Evolutionary conservation across 2,888 invertebrate species (phyloP).

Genomic region (Heliconius hortense): DNA sequence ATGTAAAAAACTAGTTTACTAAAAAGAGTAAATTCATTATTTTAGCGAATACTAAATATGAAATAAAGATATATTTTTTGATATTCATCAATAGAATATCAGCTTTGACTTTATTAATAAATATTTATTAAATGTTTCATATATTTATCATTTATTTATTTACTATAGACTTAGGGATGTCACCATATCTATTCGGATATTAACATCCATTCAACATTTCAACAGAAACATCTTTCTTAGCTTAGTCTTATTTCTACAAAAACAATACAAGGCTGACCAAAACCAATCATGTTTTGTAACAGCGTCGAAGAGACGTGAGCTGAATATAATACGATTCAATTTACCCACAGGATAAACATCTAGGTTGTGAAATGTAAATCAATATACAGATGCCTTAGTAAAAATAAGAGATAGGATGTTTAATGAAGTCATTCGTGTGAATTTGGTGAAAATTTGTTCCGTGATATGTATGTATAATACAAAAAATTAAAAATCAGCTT

Average conservation of each 20-base stretch:
- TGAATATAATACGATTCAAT: slow-evolving; percentile 36
- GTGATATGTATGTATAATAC: too few relatives aligned
- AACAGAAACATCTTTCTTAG: neutral
- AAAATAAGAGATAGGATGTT: neutral
- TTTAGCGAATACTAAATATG: too few relatives aligned
- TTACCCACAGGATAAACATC: slow-evolving; percentile 30
- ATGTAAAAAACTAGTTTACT: too few relatives aligned
- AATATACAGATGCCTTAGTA: neutral
- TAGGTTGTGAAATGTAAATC: slow-evolving; percentile 5
- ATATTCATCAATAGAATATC: too few relatives aligned
- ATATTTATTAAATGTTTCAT: too few relatives aligned
- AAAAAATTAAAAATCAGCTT: too few relatives aligned
- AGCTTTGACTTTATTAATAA: too few relatives aligned
- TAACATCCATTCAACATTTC: neutral
- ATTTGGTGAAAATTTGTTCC: too few relatives aligned
- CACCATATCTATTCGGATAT: neutral
- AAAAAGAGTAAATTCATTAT: too few relatives aligned
- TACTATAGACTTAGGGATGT: too few relatives aligned
- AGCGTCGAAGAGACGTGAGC: slow-evolving; percentile 27
- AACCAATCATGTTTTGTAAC: slow-evolving; percentile 30
- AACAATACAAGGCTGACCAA: slow-evolving; percentile 24
- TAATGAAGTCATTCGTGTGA: slow-evolving; percentile 4
- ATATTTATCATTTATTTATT: too few relatives aligned
- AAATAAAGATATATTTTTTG: too few relatives aligned
- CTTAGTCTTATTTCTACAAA: slow-evolving; percentile 13